Evolutionary conservation across 2,888 invertebrate genomes (phyloP).

Genomic region (Yponomeuta evonymella): DNA sequence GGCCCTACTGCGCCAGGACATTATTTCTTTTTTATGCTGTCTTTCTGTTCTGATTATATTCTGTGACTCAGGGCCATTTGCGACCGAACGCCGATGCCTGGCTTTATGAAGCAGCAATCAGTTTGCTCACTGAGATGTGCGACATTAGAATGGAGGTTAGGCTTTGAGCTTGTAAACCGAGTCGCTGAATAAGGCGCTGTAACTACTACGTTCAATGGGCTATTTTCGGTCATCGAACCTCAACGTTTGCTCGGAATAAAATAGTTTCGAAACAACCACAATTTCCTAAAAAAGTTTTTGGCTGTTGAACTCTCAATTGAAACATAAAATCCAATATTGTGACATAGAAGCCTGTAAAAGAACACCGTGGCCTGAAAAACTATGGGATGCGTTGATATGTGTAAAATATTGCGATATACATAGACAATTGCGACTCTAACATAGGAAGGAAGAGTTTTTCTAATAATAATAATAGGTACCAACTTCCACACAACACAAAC

Average conservation of each 20-base stretch:
- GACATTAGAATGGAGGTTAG: constrained; percentile 24
- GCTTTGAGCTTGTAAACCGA: background rate
- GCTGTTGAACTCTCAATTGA: too few relatives aligned
- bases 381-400: too few relatives aligned
- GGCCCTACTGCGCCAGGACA: too few relatives aligned
- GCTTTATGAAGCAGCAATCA: constrained; percentile 33
- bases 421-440: too few relatives aligned
- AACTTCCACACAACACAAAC: too few relatives aligned
- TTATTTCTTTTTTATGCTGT: background rate
- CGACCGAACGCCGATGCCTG: constrained; percentile 16
- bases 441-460: too few relatives aligned
- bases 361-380: too few relatives aligned
- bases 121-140: constrained; percentile 36
- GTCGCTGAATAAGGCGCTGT: background rate
- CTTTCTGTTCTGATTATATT: background rate
- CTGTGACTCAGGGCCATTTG: background rate
- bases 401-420: too few relatives aligned
- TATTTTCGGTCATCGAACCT: constrained; percentile 6
- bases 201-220: background rate
- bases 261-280: background rate
- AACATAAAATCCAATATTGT: too few relatives aligned
- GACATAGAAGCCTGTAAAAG: too few relatives aligned
- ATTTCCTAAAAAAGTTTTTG: too few relatives aligned
- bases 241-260: constrained; percentile 1
- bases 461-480: too few relatives aligned